Percentiles rank a stretch among this genome's conserved stretches.
phyloP scores from a whole-genome alignment of 1,140 invertebrate species.

The Elymnias hypermnestra region DNA sequence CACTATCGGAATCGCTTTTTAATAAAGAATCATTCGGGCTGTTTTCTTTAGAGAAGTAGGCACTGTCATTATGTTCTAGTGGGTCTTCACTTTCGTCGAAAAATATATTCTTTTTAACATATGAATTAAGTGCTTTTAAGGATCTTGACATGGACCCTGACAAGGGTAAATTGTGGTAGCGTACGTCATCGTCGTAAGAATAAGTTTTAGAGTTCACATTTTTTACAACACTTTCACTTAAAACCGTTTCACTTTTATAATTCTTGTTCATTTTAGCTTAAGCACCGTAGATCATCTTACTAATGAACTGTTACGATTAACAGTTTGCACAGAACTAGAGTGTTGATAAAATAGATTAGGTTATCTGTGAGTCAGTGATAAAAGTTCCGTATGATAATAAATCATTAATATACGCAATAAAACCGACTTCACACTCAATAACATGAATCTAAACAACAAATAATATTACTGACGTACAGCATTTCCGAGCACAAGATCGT shows the following conservation, averaged over 20 bases:
- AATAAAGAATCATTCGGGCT: slow-evolving; percentile 52
- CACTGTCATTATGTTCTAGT: slow-evolving; percentile 35
- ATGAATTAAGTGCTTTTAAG: slow-evolving; percentile 52
- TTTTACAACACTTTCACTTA: slow-evolving; percentile 33
- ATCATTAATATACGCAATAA: slow-evolving; percentile 18
- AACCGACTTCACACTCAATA: slow-evolving; percentile 8
- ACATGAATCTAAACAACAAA: slow-evolving; percentile 7
- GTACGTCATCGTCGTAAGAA: slow-evolving; percentile 41
- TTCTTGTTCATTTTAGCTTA: slow-evolving; percentile 29
- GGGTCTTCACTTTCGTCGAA: slow-evolving; percentile 44
- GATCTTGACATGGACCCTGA: slow-evolving; percentile 57
- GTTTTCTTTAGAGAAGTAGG: slow-evolving; percentile 62
- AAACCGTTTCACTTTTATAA: slow-evolving; percentile 26
- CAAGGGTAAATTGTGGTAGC: slow-evolving; percentile 46
- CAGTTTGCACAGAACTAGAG: slow-evolving; percentile 22
- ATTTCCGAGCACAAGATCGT: slow-evolving; percentile 26
- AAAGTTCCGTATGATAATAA: slow-evolving; percentile 32
- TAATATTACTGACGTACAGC: slow-evolving; percentile 6
- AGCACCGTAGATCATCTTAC: slow-evolving; percentile 27
- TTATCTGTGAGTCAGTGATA: slow-evolving; percentile 47
- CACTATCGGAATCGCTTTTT: slow-evolving; percentile 55
- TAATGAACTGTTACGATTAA: slow-evolving; percentile 4
- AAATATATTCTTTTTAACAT: slow-evolving; percentile 60
- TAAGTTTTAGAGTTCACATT: slow-evolving; percentile 1
- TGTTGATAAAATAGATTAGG: slow-evolving; percentile 41